These are phyloP conservation scores for Sebastiscus albofasciatus DNA, from an alignment of 2,797 vertebrate genomes.

Conservation along the genomic window DNA sequence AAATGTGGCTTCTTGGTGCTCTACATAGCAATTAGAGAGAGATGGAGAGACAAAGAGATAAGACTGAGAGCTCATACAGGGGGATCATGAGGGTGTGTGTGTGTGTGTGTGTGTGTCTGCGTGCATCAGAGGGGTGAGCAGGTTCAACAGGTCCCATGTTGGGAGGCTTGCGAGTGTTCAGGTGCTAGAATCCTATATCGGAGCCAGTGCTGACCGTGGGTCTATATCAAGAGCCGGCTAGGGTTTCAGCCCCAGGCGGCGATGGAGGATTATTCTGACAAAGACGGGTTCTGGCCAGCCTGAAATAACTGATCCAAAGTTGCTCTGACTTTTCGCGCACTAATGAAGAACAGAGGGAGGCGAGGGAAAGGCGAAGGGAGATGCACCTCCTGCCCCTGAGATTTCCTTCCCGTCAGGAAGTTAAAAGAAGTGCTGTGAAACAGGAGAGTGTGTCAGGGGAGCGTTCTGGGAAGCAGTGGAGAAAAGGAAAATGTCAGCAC, in stretches of 20 bases:
- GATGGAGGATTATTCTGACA: constrained; percentile 80
- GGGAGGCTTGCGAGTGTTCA: constrained; percentile 70
- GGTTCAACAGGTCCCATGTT: constrained; percentile 82
- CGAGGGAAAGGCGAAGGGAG: constrained; percentile 33
- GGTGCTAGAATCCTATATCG: constrained; percentile 81
- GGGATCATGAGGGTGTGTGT: constrained; percentile 26
- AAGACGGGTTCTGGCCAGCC: constrained; percentile 74
- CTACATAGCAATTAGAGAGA: constrained; percentile 44
- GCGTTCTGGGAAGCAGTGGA: constrained; percentile 56
- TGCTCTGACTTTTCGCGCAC: constrained; percentile 58
- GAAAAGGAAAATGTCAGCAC: constrained; percentile 67
- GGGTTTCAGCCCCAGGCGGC: constrained; percentile 68
- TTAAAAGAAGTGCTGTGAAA: constrained; percentile 68
- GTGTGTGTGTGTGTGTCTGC: constrained; percentile 46
- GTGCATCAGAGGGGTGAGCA: constrained; percentile 71
- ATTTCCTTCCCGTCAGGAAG: constrained; percentile 58
- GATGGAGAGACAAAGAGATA: constrained; percentile 35
- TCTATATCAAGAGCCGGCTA: constrained; percentile 79
- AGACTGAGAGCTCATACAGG: constrained; percentile 35
- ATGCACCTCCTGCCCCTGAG: constrained; percentile 60
- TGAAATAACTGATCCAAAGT: constrained; percentile 82
- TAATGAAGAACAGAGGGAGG: constrained; percentile 70
- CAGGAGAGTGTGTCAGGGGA: constrained; percentile 58
- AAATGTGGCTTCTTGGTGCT: constrained; percentile 41
- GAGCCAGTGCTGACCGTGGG: constrained; percentile 78